Evolutionary conservation across 2,888 invertebrate genomes (phyloP), one percentile per base, ranked within the genome.

Genomic region (Sphecodes monilicornis): DNA sequence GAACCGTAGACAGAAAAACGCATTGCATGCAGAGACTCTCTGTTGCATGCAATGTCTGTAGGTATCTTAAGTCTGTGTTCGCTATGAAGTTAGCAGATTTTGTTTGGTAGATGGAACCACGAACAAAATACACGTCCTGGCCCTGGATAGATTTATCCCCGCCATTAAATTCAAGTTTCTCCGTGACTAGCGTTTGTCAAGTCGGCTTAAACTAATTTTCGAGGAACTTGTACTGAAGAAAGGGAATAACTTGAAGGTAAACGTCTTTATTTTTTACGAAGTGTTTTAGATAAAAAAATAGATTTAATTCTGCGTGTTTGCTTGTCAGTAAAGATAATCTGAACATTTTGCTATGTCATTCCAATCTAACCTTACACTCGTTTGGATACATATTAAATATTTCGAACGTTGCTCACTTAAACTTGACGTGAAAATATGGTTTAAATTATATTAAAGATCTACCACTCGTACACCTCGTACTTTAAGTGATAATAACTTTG

Each of bases 321-420:
- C 73, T 39, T 11, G 29, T 60, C 29, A 43, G 3, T 69, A 29
- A 26, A 22, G 54, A 39, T 4, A 57, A 71, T 57, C 13, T 71
- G 41, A 70, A 84, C 66, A 89, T 92, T 93, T 90, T 93, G 93
- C 93, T 82, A 71, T 93, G 93, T 93, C 93, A 93, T 93, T 93
- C 88, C 84, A 76, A 76, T 82, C 80, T 92, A 92, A 90, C 85
- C 85, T 88, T 29, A 69, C 41, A 70, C 18, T 13, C n/a, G 22
- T 29, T 36, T 82, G 54, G 41, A 0, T 43, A 70, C 57, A 11
- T 71, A 74, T 13, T 10, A 50, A 77, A 39, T 57, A 70, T 41
- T 68, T 66, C 16, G 6, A 13, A 22, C 3, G 46, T 46, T 74
- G 66, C 22, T 70, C n/a, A 57, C 69, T 83, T 64, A 64, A n/a